A percentile compares a stretch with the other conserved stretches of the same genome.
Conservation (phyloP, 1,140 invertebrate species). For the Forficula auricularia region DNA sequence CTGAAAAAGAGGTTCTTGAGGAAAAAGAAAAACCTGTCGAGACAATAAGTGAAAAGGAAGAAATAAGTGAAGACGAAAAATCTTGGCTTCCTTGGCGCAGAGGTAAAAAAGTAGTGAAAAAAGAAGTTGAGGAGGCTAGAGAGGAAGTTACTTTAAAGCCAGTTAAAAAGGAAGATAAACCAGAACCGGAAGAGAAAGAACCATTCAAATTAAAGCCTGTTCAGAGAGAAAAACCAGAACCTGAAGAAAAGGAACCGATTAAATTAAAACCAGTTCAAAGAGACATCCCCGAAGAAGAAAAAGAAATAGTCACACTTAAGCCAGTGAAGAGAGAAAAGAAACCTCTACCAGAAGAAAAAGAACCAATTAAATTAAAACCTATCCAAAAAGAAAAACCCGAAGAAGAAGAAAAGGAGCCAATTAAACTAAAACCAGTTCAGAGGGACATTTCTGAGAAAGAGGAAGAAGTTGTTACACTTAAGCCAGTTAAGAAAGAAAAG, state of each 20-base stretch:
- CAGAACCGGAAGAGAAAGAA: slow-evolving; percentile 1
- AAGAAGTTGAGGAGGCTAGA: slow-evolving; percentile 16
- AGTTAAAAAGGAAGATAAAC: slow-evolving; percentile 11
- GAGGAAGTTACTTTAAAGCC: slow-evolving; percentile 13
- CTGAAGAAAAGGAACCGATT: slow-evolving; percentile 24
- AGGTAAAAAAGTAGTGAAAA: too few relatives aligned
- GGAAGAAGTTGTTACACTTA: slow-evolving; percentile 7
- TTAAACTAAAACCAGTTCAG: slow-evolving; percentile 1
- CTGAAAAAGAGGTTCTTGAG: too few relatives aligned
- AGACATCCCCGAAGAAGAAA: slow-evolving; percentile 11
- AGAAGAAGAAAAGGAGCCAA: slow-evolving; percentile 10
- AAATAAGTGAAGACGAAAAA: not conserved
- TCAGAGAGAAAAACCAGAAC: slow-evolving; percentile 14
- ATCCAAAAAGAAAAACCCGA: slow-evolving; percentile 6
- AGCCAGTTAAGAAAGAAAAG: slow-evolving; percentile 12
- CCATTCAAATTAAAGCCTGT: not conserved
- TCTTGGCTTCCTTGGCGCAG: slow-evolving; percentile 8
- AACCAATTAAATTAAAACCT: slow-evolving; percentile 7
- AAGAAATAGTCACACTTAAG: slow-evolving; percentile 1
- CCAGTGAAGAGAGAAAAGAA: not conserved
- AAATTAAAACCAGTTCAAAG: slow-evolving; percentile 20
- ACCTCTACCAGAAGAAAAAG: slow-evolving; percentile 10
- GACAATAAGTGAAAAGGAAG: slow-evolving; percentile 4
- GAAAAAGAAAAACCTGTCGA: too few relatives aligned
- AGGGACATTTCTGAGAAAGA: not conserved